A percentile compares a stretch with the other conserved stretches of the same genome.
Conservation (phyloP, 2,888 invertebrate genomes). For the Plemyria rubiginata region DNA sequence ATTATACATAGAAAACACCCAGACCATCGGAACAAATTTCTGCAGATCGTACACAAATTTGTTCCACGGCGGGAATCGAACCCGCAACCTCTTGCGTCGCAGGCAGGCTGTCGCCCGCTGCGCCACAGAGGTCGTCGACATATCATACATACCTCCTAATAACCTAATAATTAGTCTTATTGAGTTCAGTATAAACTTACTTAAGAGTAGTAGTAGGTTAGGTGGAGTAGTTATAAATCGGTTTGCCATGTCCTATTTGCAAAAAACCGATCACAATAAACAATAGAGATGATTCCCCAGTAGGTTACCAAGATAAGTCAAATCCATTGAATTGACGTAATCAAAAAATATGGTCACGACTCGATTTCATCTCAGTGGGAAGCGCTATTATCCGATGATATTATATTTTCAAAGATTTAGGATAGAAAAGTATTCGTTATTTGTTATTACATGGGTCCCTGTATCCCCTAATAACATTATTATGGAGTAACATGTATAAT, state of each 20-base stretch:
- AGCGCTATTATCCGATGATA: conserved; percentile 16
- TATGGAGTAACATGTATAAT: too few species aligned
- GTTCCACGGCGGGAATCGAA: too few species aligned
- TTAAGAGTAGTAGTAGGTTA: neutral
- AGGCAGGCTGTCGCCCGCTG: too few species aligned
- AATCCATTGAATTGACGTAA: conserved; percentile 33
- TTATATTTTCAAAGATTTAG: neutral
- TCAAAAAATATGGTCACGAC: conserved; percentile 33
- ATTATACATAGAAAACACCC: too few species aligned
- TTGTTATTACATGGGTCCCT: too few species aligned
- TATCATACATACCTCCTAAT: too few species aligned
- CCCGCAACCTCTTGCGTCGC: too few species aligned
- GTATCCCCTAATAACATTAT: too few species aligned
- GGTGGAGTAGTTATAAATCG: neutral
- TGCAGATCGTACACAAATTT: too few species aligned
- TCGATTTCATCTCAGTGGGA: conserved; percentile 27
- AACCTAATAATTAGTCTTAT: too few species aligned
- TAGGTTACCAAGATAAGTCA: conserved; percentile 31
- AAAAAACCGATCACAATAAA: conserved; percentile 23
- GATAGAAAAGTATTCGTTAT: neutral
- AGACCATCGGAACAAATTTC: too few species aligned
- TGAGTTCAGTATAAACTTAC: neutral
- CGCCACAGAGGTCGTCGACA: too few species aligned
- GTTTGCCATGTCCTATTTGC: neutral
- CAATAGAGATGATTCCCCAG: conserved; percentile 17